These are phyloP conservation scores for Channa maculata DNA, from an alignment of 2,113 vertebrate species.

Conservation along the genomic window DNA sequence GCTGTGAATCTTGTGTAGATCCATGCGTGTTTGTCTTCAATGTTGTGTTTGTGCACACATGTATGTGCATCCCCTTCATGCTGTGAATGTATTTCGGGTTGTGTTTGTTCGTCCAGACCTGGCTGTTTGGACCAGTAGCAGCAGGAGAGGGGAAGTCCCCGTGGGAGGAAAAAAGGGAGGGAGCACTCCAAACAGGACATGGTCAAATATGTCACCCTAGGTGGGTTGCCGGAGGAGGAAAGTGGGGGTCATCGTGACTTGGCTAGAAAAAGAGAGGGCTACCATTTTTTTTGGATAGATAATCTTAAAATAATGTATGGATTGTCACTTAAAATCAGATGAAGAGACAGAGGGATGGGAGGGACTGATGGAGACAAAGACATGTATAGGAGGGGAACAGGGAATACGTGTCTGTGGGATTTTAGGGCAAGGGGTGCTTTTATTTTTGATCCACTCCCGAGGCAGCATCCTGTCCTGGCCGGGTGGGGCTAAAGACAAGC, in stretches of 20 bases:
- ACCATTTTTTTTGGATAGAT: conserved; percentile 10
- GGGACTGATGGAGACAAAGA: not conserved
- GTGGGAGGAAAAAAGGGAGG: conserved; percentile 45
- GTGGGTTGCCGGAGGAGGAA: conserved; percentile 25
- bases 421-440: conserved; percentile 74
- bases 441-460: conserved; percentile 92
- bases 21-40: conserved; percentile 27
- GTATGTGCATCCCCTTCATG: conserved; percentile 34
- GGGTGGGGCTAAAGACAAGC: conserved; percentile 88
- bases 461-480: conserved; percentile 94
- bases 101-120: conserved; percentile 56
- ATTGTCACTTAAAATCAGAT: not conserved
- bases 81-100: conserved; percentile 67
- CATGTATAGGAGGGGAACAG: conserved; percentile 36
- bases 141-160: conserved; percentile 74
- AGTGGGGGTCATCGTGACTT: conserved; percentile 31
- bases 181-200: conserved; percentile 66
- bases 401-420: conserved; percentile 61
- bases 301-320: not conserved
- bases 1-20: conserved; percentile 36
- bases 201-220: conserved; percentile 52
- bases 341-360: not conserved
- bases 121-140: conserved; percentile 61
- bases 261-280: conserved; percentile 7
- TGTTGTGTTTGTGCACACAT: conserved; percentile 3